phyloP scores from a whole-genome alignment of 1,140 invertebrate species.

The Danaus melanippus region DNA sequence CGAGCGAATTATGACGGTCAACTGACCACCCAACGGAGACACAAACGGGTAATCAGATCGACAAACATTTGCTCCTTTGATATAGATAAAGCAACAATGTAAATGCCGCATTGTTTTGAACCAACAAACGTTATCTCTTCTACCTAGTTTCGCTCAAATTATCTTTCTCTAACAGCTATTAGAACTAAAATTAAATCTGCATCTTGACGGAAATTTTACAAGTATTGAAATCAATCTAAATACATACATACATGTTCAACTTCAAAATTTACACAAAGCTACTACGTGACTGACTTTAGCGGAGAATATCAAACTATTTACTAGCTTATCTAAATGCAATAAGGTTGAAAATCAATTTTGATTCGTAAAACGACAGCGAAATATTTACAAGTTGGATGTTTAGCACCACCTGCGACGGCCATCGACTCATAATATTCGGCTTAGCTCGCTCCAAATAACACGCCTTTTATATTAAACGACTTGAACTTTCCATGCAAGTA shows the following conservation, averaged over 20 bases:
- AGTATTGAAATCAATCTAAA: slow-evolving; percentile 19
- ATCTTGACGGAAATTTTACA: too few species aligned
- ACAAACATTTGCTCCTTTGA: slow-evolving; percentile 59
- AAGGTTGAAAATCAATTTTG: slow-evolving; percentile 12
- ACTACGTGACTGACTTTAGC: slow-evolving; percentile 48
- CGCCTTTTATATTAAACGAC: slow-evolving; percentile 55
- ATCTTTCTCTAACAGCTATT: slow-evolving; percentile 2
- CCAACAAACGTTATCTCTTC: slow-evolving; percentile 13
- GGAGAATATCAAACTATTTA: too few species aligned
- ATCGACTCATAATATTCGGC: slow-evolving; percentile 73
- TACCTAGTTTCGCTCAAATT: background rate
- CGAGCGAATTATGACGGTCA: slow-evolving; percentile 64
- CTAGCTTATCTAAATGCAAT: background rate
- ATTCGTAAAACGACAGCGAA: slow-evolving; percentile 16
- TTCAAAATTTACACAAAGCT: slow-evolving; percentile 14
- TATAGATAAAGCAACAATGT: slow-evolving; percentile 46
- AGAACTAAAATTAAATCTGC: too few species aligned
- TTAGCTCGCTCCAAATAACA: slow-evolving; percentile 47
- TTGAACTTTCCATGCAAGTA: slow-evolving; percentile 35
- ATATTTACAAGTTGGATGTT: slow-evolving; percentile 59
- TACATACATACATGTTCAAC: slow-evolving; percentile 15
- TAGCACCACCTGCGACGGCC: slow-evolving; percentile 66
- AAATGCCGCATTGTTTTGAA: slow-evolving; percentile 36
- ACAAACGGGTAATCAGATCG: slow-evolving; percentile 53
- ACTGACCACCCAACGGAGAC: slow-evolving; percentile 51